Percentiles rank a stretch among this genome's conserved stretches.
Conservation (phyloP, 2,888 invertebrate genomes). For the Sicus ferrugineus region DNA sequence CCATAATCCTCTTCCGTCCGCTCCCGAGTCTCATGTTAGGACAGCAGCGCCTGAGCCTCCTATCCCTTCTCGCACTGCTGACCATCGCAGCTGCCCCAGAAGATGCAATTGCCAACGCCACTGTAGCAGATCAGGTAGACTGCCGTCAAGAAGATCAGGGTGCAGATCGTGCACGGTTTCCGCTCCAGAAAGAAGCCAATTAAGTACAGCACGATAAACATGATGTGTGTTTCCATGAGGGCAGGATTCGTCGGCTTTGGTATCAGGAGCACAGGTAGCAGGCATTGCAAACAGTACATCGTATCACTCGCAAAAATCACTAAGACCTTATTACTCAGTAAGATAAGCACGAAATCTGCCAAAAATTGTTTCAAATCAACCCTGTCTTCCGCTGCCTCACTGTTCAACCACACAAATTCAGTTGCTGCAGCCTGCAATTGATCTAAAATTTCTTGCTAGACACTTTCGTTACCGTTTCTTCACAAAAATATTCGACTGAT, state of each 20-base stretch:
- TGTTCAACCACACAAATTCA: no score
- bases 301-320: no score
- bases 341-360: no score
- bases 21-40: not conserved
- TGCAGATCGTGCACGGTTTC: conserved; percentile 97
- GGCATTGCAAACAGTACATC: conserved; percentile 98
- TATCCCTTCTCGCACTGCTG: conserved; percentile 69
- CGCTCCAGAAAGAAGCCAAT: conserved; percentile 96
- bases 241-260: conserved; percentile 98
- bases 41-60: conserved; percentile 9
- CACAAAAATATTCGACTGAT: no score
- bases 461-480: no score
- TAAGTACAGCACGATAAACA: conserved; percentile 96
- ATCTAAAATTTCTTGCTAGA: not conserved
- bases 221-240: conserved; percentile 92
- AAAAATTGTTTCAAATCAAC: no score
- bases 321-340: not conserved
- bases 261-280: conserved; percentile 95
- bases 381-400: no score
- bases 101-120: conserved; percentile 92
- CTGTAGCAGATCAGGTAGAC: conserved; percentile 95
- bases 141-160: conserved; percentile 91
- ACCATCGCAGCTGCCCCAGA: conserved; percentile 86
- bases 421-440: no score
- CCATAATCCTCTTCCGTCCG: conserved; percentile 31